phyloP scores from a whole-genome alignment of 2,113 vertebrate species.

The Ciconia boyciana region DNA sequence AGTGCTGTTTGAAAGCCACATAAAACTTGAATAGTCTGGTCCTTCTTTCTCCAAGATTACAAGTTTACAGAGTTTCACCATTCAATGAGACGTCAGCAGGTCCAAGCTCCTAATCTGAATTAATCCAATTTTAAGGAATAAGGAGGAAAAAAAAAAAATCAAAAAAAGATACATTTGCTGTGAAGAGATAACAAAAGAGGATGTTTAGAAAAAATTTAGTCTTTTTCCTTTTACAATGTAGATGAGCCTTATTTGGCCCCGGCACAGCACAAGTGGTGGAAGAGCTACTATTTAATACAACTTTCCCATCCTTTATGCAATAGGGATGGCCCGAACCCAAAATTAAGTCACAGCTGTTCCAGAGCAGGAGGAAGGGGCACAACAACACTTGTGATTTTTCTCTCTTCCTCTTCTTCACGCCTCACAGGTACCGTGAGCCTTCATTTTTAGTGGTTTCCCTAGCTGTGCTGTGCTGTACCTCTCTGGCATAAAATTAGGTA shows the following conservation, averaged over 20 bases:
- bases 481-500: neutral
- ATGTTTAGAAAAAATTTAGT: neutral
- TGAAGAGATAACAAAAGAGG: neutral
- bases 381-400: neutral
- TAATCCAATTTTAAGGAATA: neutral
- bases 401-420: neutral
- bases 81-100: neutral
- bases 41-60: neutral
- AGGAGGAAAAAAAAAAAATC: fast-evolving
- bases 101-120: neutral
- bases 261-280: fast-evolving
- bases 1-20: neutral
- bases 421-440: fast-evolving
- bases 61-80: neutral
- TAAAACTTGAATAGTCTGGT: neutral
- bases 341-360: neutral
- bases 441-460: neutral
- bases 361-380: neutral
- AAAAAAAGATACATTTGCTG: neutral
- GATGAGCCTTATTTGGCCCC: fast-evolving
- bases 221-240: neutral
- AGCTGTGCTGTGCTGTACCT: neutral
- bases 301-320: neutral
- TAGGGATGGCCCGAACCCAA: neutral
- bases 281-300: neutral